Evolutionary conservation across 1,140 invertebrate species (phyloP).

Genomic region (Anastrepha obliqua): DNA sequence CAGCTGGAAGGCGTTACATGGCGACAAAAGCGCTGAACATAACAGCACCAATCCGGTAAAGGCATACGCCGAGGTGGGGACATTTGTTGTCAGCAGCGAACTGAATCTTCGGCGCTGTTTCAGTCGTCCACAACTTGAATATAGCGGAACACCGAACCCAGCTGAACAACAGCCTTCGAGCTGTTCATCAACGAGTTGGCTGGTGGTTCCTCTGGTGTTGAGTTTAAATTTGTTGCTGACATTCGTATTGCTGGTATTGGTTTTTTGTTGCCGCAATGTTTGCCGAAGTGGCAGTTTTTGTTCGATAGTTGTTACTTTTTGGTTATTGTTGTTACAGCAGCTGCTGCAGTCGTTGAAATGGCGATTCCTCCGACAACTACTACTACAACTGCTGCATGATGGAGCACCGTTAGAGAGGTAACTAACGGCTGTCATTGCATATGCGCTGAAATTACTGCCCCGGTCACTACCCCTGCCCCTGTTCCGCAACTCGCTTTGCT

Average conservation of each 20-base stretch:
- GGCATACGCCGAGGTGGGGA: slow-evolving; percentile 20
- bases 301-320: slow-evolving; percentile 8
- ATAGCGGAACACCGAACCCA: background rate
- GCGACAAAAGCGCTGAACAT: slow-evolving; percentile 17
- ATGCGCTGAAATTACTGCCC: background rate
- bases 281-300: slow-evolving; percentile 36
- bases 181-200: background rate
- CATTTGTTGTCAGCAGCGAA: background rate
- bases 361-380: background rate
- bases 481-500: background rate
- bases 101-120: slow-evolving; percentile 17
- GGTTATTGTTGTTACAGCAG: background rate
- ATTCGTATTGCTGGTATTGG: slow-evolving; percentile 3
- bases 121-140: background rate
- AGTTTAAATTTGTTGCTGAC: background rate
- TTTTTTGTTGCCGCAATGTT: slow-evolving; percentile 12
- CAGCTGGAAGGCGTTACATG: slow-evolving; percentile 79
- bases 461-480: background rate
- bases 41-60: slow-evolving; percentile 53
- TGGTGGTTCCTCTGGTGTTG: background rate
- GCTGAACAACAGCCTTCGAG: background rate
- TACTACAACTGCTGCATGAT: background rate
- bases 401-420: slow-evolving; percentile 3
- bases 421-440: slow-evolving; percentile 30
- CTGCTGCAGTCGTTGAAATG: background rate